A percentile compares a stretch with the other conserved stretches of the same genome.
These are phyloP conservation scores for Carpatolechia fugitivella DNA, from an alignment of 2,888 invertebrate species.

Conservation along the genomic window DNA sequence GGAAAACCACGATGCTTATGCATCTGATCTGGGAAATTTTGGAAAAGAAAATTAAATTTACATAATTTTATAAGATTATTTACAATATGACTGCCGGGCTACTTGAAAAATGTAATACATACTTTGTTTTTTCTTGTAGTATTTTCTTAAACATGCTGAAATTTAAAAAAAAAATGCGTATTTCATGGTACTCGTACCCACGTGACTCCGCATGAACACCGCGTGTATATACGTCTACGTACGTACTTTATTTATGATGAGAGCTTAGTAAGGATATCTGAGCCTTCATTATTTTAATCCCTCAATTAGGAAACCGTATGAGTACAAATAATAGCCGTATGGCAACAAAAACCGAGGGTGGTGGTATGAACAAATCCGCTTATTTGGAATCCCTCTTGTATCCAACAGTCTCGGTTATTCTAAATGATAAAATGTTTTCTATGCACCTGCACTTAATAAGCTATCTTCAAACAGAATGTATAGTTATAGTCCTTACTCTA, in stretches of 20 bases:
- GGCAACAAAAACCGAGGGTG: too few relatives aligned
- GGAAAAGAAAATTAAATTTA: slow-evolving; percentile 14
- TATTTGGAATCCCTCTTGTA: too few relatives aligned
- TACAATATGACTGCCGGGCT: slow-evolving; percentile 8
- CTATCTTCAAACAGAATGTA: background rate
- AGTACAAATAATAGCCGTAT: too few relatives aligned
- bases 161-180: background rate
- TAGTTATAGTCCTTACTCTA: background rate
- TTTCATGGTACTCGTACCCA: too few relatives aligned
- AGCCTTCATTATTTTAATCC: slow-evolving; percentile 28
- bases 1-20: background rate
- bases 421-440: background rate
- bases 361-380: too few relatives aligned
- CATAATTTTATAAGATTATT: slow-evolving; percentile 15
- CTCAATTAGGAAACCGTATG: slow-evolving; percentile 41
- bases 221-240: too few relatives aligned
- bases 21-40: slow-evolving; percentile 13
- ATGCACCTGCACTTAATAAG: background rate
- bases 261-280: background rate
- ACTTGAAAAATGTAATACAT: background rate
- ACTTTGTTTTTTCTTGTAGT: too few relatives aligned
- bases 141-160: too few relatives aligned
- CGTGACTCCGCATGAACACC: too few relatives aligned
- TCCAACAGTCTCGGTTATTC: too few relatives aligned
- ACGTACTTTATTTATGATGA: background rate